Evolutionary conservation across 2,888 invertebrate species (phyloP), one percentile per base, ranked within the genome.

Genomic region (Baronia brevicornis): DNA sequence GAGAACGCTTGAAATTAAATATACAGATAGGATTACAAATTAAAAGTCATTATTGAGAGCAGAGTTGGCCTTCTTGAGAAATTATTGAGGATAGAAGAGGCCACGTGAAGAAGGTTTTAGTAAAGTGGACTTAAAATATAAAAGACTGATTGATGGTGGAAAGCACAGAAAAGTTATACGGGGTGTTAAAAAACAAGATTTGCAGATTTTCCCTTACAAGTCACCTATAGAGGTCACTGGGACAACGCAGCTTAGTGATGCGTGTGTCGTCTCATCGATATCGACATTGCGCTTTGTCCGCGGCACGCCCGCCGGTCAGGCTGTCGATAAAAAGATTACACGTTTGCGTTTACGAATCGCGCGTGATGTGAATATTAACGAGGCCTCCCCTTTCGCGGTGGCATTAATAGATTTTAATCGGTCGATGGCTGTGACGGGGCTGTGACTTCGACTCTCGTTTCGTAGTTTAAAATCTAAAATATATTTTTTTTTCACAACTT

Each of bases 361-460:
- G 71, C 82, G 82, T 82, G 82, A 66, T 61, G 63, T 66, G 82
- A 71, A 82, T 82, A 68, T 68, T 80, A 82, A 82, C 74, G 59
- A 47, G 49, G 47, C 46, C 65, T 66, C 72, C 68, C 66, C 71
- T 67, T 60, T 56, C 53, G 46, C 51, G 51, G 41, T 48, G 46
- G 48, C 64, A 67, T 67, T 73, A 68, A 77, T 77, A 79, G 82
- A 82, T 82, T 80, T 74, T 78, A 82, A 82, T 79, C 80, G 70
- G 59, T 48, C 59, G 54, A 54, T 60, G 56, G 54, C 62, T 57
- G 54, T 58, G 60, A 51, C 52, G 38, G 47, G 47, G 46, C 47
- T 53, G 54, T 54, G 13, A 28, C 28, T 14, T 31, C 25, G 36
- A 39, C 60, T 60, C 53, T 56, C 54, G 53, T 60, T 54, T 54